phyloP scores from a whole-genome alignment of 2,113 vertebrate species.

The Caranx melampygus region DNA sequence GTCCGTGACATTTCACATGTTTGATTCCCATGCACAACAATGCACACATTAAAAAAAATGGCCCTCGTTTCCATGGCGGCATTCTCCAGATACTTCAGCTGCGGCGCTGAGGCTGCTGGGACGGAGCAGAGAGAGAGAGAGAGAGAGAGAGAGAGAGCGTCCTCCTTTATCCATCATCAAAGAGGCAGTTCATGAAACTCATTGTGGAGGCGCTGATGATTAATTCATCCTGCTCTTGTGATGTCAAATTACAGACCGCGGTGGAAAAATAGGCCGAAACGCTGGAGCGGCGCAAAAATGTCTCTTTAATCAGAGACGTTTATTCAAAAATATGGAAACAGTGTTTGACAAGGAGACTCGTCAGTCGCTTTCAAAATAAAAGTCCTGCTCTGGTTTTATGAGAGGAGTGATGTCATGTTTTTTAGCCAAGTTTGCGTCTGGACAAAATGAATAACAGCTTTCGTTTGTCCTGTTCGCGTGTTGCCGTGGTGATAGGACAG shows the following conservation, averaged over 20 bases:
- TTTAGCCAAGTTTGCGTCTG: too few relatives aligned
- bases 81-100: neutral
- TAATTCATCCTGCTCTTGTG: slow-evolving; percentile 30
- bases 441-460: too few relatives aligned
- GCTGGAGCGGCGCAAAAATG: neutral
- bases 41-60: neutral
- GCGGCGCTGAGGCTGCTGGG: neutral
- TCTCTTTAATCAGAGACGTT: slow-evolving; percentile 40
- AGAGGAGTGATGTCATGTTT: neutral
- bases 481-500: too few relatives aligned
- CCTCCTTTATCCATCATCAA: slow-evolving; percentile 9
- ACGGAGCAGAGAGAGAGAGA: neutral
- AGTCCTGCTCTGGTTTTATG: neutral
- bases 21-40: slow-evolving; percentile 23
- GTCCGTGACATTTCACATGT: slow-evolving; percentile 8
- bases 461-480: too few relatives aligned
- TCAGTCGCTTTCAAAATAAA: slow-evolving; percentile 8
- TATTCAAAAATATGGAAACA: slow-evolving; percentile 32
- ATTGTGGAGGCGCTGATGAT: slow-evolving; percentile 21
- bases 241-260: slow-evolving; percentile 3
- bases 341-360: slow-evolving; percentile 3
- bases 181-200: neutral
- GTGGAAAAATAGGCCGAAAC: slow-evolving; percentile 8
- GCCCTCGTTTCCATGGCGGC: neutral
- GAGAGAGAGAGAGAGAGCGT: neutral